Percentiles rank a stretch among this genome's conserved stretches.
Evolutionary conservation across 2,797 vertebrate species (phyloP).

Genomic region (Chlorospingus flavigularis): DNA sequence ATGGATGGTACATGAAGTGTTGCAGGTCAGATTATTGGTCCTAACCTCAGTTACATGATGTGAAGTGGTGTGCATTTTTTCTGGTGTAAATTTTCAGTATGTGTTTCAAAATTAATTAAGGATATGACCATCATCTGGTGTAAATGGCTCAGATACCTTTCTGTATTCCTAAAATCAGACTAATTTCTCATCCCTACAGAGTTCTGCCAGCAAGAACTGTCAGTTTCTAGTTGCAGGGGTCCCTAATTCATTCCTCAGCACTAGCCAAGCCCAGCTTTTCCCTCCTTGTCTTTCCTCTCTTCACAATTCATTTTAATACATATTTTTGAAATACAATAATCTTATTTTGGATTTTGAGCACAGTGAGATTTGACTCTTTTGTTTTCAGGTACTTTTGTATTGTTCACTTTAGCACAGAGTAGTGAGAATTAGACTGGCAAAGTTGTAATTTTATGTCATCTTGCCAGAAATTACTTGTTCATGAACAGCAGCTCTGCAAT

Average conservation of each 20-base stretch:
- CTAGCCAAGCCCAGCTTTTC: neutral
- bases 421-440: neutral
- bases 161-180: neutral
- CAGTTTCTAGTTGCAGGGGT: neutral
- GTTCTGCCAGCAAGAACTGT: accelerated
- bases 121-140: neutral
- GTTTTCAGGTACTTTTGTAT: neutral
- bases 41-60: neutral
- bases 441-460: neutral
- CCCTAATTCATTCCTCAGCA: neutral
- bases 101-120: neutral
- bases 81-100: neutral
- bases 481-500: neutral
- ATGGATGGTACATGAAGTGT: neutral
- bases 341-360: neutral
- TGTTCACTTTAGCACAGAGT: neutral
- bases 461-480: neutral
- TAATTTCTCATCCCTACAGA: neutral
- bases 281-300: neutral
- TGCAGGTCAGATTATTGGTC: neutral
- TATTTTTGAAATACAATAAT: neutral
- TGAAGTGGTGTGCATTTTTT: neutral
- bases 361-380: neutral
- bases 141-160: neutral
- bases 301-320: neutral